Percentiles rank a stretch among this genome's conserved stretches.
These are phyloP conservation scores for Equus przewalskii DNA, from an alignment of 2,113 vertebrate genomes.

Conservation along the genomic window DNA sequence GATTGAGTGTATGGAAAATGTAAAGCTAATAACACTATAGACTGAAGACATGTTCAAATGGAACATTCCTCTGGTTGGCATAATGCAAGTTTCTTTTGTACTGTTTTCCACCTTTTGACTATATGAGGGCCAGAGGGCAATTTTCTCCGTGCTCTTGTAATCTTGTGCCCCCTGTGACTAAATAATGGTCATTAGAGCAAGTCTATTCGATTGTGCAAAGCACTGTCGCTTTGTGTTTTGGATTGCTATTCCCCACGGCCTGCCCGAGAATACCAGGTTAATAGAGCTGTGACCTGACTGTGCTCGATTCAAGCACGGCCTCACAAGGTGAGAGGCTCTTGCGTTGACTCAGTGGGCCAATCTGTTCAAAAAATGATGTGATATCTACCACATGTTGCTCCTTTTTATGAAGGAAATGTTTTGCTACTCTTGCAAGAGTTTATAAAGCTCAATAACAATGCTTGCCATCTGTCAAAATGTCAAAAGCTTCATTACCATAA, in stretches of 20 bases:
- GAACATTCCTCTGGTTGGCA: slow-evolving; percentile 87
- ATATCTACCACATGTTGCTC: slow-evolving; percentile 90
- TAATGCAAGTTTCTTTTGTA: slow-evolving; percentile 88
- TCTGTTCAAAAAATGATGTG: slow-evolving; percentile 86
- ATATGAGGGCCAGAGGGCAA: slow-evolving; percentile 90
- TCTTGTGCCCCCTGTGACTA: slow-evolving; percentile 89
- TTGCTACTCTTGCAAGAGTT: slow-evolving; percentile 87
- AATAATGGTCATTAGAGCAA: slow-evolving; percentile 91
- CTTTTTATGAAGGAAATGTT: slow-evolving; percentile 86
- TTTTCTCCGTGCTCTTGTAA: slow-evolving; percentile 90
- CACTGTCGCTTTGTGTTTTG: slow-evolving; percentile 84
- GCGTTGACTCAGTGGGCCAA: slow-evolving; percentile 87
- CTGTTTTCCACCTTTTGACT: slow-evolving; percentile 87
- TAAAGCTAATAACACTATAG: slow-evolving; percentile 81
- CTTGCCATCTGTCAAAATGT: slow-evolving; percentile 89
- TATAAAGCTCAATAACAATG: slow-evolving; percentile 88
- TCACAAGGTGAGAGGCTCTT: slow-evolving; percentile 88
- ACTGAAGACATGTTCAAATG: slow-evolving; percentile 83
- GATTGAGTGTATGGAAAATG: slow-evolving; percentile 82
- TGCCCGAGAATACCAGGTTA: slow-evolving; percentile 88
- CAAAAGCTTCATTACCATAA: slow-evolving; percentile 90
- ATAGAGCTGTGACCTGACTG: slow-evolving; percentile 88
- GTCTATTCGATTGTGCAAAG: slow-evolving; percentile 86
- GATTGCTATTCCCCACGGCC: slow-evolving; percentile 86
- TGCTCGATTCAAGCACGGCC: slow-evolving; percentile 87